Conservation (phyloP, 2,888 invertebrate genomes). For the Hedychridium roseum region DNA sequence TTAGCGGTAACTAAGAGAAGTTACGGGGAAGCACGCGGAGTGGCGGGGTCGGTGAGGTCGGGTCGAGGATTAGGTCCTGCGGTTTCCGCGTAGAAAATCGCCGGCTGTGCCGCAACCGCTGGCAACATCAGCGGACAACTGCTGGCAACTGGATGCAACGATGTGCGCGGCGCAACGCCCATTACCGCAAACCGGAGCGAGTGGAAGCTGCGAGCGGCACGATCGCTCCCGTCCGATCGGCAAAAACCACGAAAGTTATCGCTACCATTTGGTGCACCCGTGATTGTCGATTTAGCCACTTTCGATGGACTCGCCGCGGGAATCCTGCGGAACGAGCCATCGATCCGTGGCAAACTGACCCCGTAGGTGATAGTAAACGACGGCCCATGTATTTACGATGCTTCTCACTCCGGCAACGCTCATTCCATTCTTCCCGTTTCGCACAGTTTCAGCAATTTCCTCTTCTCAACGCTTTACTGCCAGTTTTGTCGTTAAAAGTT, state of each 20-base stretch:
- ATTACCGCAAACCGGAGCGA: conserved; percentile 28
- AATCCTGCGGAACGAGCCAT: neutral
- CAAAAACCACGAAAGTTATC: conserved; percentile 32
- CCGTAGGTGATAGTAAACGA: conserved; percentile 8
- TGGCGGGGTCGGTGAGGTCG: conserved; percentile 32
- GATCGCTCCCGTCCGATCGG: conserved; percentile 28
- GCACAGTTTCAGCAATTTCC: conserved; percentile 2
- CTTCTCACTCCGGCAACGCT: too few species aligned
- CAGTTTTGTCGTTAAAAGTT: too few species aligned
- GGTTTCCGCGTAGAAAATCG: conserved; percentile 43
- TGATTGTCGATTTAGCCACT: conserved; percentile 25
- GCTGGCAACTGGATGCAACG: too few species aligned
- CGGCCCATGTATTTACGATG: conserved; percentile 6
- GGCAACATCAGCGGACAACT: conserved; percentile 15
- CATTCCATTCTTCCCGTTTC: conserved; percentile 5
- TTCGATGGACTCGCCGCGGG: conserved; percentile 1
- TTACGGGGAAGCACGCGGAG: conserved; percentile 30
- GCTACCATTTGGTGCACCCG: conserved; percentile 7
- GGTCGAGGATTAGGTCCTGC: conserved; percentile 38
- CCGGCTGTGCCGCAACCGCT: conserved; percentile 38
- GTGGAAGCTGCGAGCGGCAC: conserved; percentile 18
- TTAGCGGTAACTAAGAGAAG: neutral
- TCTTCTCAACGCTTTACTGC: too few species aligned
- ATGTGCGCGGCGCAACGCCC: conserved; percentile 21
- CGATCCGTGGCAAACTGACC: conserved; percentile 8